These are phyloP conservation scores for Eulemur macaco DNA, from an alignment of 2,113 vertebrate species.

Conservation along the genomic window DNA sequence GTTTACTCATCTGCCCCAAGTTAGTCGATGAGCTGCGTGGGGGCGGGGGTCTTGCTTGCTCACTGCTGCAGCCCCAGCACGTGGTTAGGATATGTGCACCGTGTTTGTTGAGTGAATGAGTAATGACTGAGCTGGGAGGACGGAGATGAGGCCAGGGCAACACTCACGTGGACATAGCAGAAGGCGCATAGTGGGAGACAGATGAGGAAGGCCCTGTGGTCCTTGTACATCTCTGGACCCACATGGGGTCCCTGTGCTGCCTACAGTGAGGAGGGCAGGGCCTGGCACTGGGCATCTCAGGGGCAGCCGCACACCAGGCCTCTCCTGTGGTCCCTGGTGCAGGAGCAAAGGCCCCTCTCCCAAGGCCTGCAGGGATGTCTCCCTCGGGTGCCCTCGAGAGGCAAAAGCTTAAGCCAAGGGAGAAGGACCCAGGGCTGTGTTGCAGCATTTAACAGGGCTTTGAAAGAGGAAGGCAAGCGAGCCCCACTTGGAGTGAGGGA, in stretches of 20 bases:
- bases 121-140: neutral
- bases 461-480: neutral
- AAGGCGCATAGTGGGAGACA: neutral
- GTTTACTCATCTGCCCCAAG: neutral
- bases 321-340: too few species aligned
- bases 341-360: neutral
- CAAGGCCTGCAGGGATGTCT: neutral
- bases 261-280: neutral
- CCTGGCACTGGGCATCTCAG: neutral
- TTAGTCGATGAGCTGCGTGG: neutral
- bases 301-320: neutral
- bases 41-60: neutral
- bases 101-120: neutral
- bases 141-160: neutral
- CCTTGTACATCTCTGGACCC: neutral
- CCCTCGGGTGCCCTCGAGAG: neutral
- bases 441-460: neutral
- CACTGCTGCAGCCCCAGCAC: neutral
- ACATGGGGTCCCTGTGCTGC: neutral
- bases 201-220: neutral
- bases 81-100: neutral
- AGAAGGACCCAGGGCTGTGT: neutral
- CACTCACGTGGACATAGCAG: neutral
- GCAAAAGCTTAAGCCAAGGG: neutral
- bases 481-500: neutral